phyloP scores from a whole-genome alignment of 2,113 vertebrate genomes.

The Chauna torquata region DNA sequence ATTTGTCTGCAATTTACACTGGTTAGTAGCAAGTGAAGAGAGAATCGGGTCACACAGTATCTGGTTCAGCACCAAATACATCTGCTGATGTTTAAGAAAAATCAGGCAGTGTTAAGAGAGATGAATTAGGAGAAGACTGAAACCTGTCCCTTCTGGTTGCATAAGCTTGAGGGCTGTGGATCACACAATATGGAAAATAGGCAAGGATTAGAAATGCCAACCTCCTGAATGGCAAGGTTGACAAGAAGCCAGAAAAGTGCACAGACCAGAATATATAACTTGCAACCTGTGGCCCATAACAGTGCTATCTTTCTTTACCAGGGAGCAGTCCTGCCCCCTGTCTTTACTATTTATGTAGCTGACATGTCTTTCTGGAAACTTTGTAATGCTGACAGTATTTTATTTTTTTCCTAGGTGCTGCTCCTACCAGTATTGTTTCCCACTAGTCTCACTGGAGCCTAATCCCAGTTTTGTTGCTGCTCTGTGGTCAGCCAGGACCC shows the following conservation, averaged over 20 bases:
- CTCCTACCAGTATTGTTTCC: background rate
- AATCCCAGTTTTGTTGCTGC: background rate
- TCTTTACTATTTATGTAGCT: background rate
- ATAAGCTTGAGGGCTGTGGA: background rate
- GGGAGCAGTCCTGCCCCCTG: background rate
- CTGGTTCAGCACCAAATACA: background rate
- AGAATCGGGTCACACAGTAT: rapidly evolving
- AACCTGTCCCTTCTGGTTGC: background rate
- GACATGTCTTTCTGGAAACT: background rate
- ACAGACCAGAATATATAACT: background rate
- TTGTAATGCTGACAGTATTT: background rate
- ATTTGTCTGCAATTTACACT: background rate
- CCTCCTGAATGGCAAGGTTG: background rate
- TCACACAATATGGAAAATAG: background rate
- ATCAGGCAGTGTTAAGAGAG: background rate
- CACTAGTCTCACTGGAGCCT: background rate
- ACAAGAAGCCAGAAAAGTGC: background rate
- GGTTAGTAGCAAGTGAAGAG: background rate
- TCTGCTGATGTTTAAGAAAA: background rate
- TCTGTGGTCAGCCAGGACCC: background rate
- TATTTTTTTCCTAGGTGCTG: background rate
- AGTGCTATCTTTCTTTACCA: background rate
- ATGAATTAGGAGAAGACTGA: background rate
- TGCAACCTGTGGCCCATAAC: background rate
- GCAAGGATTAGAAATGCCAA: background rate